Evolutionary conservation across 2,113 vertebrate species (phyloP), one percentile per base, ranked within the genome.

Genomic region (Clarias batrachus): DNA sequence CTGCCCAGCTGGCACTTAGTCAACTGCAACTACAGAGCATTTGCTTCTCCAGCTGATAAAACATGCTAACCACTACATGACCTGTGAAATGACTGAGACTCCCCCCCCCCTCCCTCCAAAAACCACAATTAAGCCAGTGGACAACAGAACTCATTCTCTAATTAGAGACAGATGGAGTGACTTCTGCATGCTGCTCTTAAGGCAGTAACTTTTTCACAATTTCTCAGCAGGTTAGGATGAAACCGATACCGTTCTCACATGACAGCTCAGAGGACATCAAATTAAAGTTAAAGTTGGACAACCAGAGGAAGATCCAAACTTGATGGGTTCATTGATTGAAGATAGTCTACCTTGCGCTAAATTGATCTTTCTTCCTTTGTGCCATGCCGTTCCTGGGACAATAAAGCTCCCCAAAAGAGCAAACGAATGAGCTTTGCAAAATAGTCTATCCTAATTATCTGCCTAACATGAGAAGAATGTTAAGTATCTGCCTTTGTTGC

Each of bases 21-120:
- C 56, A 86, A 76, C 52, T 89, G 89, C 92, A 93, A 92, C 89
- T 87, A 90, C 89, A 88, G 88, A 93, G 89, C 91, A 91, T 93
- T 93, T 93, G 91, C 91, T 94, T 93, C 62, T 81, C 94, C 93
- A 94, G 93, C 92, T 94, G 93, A 95, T 91, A 91, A 92, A 89
- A 90, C 92, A 87, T 86, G 82, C 92, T 92, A 93, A 88, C 93
- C 91, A 63, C 59, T 87, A 85, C 89, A 84, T 93, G 92, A 94
- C 92, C 92, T 90, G 52, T 63, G 54, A 86, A 86, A 71, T 12
- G 11, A 73, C 27, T 25, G n/a, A 17, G 9, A 63, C 54, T 19
- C 62, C 14, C 56, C 83, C 6, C 19, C 76, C 80, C 65, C 2
- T 30, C 11, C 37, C 62, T 88, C 88, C 17, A 54, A 54, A 83